Evolutionary conservation across 2,888 invertebrate genomes (phyloP), one percentile per base, ranked within the genome.

Genomic region (Athetis lepigone): DNA sequence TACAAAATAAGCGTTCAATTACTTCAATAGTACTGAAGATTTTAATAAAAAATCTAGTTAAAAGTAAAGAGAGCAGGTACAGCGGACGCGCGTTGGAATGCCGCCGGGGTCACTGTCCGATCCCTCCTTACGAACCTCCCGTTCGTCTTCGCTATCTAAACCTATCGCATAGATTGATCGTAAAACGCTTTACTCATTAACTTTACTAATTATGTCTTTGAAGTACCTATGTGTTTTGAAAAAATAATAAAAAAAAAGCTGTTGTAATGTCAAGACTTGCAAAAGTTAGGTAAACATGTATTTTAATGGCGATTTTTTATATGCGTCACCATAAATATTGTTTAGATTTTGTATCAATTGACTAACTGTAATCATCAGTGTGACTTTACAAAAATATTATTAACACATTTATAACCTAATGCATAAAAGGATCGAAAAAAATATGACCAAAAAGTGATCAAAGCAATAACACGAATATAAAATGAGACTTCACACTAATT

Each of bases 31-130:
- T 58, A 54, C 42, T 60, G 43, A 29, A 37, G 42, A 51, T 74
- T 76, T 78, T 79, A 51, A 60, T 73, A 73, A 76, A 81, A 82
- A 81, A 70, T 75, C 81, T 80, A 85, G 80, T 81, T 81, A 84
- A 83, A 88, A 87, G 90, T 91, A 93, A 93, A 88, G 92, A 93
- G 93, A 92, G 91, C 93, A 91, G 90, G 93, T 90, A 90, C 85
- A 79, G 77, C 84, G 87, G 79, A 79, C 84, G 87, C 87, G 89
- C 87, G 86, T 86, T 88, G 94, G 94, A 94, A 94, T 94, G 93
- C 90, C 82, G 86, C 83, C 77, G 81, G 87, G 95, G 94, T 95
- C 94, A 93, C 78, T 91, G 94, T 77, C 92, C 94, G 88, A 85
- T 85, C 91, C 86, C 90, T 86, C 84, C 83, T 85, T 85, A 85